Evolutionary conservation across 1,140 invertebrate genomes (phyloP), one percentile per base, ranked within the genome.

Genomic region (Heliconius himera): DNA sequence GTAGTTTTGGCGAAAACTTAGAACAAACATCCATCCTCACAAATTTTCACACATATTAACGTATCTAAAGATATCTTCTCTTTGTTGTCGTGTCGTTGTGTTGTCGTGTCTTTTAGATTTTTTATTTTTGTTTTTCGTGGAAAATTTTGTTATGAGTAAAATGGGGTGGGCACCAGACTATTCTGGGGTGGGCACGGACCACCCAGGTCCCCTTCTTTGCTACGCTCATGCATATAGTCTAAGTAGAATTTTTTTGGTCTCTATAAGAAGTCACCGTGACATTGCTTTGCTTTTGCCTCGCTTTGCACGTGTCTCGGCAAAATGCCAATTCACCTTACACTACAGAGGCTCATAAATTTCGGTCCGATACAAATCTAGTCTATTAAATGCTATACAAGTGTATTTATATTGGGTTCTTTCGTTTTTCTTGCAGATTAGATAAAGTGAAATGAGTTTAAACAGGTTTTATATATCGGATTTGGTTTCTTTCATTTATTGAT

Each of bases 191-290:
- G 33, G 33, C 33, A 36, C 33, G 1, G 33, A 6, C 33, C 33
- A 36, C 6, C 33, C 33, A 6, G 33, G 5, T 36, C 33, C 33
- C 6, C 33, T 36, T 6, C 33, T 6, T 6, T 36, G 33, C 33
- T 36, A 36, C 33, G 8, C 33, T 36, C 6, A 36, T 36, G 33
- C 33, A 36, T 46, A 46, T 16, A 46, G 13, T 29, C 6, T 66
- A 13, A 26, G 11, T 66, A 71, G 26, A 3, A 76, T 66, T 80
- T 76, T 80, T 76, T 38, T 66, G 79, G 54, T 54, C 79, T 9
- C 74, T 51, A 71, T 74, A 74, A 74, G 76, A 70, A 78, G 73
- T 78, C 76, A 70, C 80, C 73, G 76, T 75, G 76, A 78, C 76
- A 81, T 81, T 81, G 76, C 76, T 51, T 74, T 16, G 22, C 22